A percentile compares a stretch with the other conserved stretches of the same genome.
Evolutionary conservation across 2,113 vertebrate species (phyloP).

Genomic region (Semnopithecus entellus): DNA sequence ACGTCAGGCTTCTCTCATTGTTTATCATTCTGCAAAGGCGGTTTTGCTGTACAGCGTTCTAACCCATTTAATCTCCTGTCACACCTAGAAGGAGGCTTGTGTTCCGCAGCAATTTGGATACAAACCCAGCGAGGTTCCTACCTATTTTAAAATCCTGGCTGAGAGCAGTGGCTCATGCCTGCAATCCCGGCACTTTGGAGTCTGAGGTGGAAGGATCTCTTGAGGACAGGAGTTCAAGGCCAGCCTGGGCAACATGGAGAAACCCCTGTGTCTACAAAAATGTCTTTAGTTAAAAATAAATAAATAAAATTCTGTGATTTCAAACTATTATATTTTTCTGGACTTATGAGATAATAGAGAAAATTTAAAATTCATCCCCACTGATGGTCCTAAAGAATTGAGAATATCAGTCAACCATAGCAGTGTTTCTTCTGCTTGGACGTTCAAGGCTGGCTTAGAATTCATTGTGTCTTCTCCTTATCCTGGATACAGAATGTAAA

Average conservation of each 20-base stretch:
- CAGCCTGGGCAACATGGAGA: background rate
- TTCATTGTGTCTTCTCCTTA: background rate
- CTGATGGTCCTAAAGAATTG: background rate
- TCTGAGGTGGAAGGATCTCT: no score
- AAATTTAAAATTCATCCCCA: background rate
- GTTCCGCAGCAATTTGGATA: background rate
- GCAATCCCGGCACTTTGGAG: no score
- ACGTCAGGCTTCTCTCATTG: no score
- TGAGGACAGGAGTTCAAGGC: background rate
- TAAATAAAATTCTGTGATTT: background rate
- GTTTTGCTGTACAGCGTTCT: background rate
- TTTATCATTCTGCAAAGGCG: no score
- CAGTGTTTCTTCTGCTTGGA: background rate
- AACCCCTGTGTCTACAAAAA: background rate
- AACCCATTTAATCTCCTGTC: background rate
- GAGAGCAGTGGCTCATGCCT: no score
- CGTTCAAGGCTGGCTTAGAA: background rate
- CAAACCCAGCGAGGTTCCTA: background rate
- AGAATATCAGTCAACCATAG: background rate
- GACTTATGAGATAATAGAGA: background rate
- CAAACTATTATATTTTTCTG: background rate
- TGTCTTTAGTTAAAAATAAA: background rate
- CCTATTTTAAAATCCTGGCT: background rate
- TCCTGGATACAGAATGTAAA: background rate
- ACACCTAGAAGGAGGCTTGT: background rate